Evolutionary conservation across 2,888 invertebrate genomes (phyloP).

Genomic region (Atrina japonica): DNA sequence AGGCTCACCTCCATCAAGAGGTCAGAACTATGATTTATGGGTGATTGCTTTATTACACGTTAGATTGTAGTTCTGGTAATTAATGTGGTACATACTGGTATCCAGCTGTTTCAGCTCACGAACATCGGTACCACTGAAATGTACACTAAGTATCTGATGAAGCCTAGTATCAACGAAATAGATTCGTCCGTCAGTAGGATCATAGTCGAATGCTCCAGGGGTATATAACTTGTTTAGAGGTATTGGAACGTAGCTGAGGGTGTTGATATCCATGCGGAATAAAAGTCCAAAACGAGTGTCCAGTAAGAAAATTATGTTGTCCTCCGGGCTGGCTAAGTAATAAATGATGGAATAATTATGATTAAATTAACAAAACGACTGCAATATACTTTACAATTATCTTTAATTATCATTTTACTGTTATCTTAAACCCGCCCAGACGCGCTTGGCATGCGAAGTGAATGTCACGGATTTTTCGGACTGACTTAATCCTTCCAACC

Average conservation of each 20-base stretch:
- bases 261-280: slow-evolving; percentile 54
- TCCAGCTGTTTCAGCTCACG: slow-evolving; percentile 45
- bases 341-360: too few species aligned
- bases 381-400: too few species aligned
- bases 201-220: slow-evolving; percentile 54
- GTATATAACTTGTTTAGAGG: slow-evolving; percentile 43
- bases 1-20: too few species aligned
- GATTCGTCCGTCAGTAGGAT: slow-evolving; percentile 46
- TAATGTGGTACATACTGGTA: slow-evolving; percentile 36
- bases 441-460: too few species aligned
- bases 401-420: too few species aligned
- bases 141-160: slow-evolving; percentile 46
- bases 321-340: slow-evolving; percentile 33
- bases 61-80: too few species aligned
- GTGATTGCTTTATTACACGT: neutral
- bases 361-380: too few species aligned
- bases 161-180: slow-evolving; percentile 51
- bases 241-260: slow-evolving; percentile 50
- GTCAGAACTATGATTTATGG: neutral
- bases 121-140: slow-evolving; percentile 48
- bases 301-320: slow-evolving; percentile 40
- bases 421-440: too few species aligned
- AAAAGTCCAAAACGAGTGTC: slow-evolving; percentile 42
- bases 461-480: too few species aligned
- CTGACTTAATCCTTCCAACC: too few species aligned